Base-by-base conservation (phyloP, 1,140 invertebrate genomes). In the Papilio machaon region DNA sequence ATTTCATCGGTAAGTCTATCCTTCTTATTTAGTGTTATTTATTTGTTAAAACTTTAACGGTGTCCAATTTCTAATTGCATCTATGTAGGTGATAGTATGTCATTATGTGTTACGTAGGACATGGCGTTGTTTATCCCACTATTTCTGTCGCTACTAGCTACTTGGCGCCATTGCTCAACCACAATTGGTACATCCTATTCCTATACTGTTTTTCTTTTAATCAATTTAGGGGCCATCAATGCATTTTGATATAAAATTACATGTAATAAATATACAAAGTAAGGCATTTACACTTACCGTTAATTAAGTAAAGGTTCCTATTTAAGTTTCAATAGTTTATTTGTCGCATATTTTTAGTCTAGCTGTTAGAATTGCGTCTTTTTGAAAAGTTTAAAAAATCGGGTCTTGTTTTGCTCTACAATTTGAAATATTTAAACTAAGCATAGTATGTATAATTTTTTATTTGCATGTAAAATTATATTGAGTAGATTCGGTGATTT, bases 61-160 rank as follows among this genome's bases (percentile, higher is more conserved):
- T 67, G 77, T 79, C 35, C 17, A 19, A 67, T 79, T 79, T 79
- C 77, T 79, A 79, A 47, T 79, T 17, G 30, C 30, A 49, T 77
- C 76, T 43, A 43, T 38, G 54, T 46, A 64, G 76, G 58, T 54
- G 49, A 52, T 79, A 19, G 38, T 54, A 23, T 79, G 60, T 79
- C 58, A 79, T 19, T 60, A 79, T 64, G 9, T 60, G 58, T 77
- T 38, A 30, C 30, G 77, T 79, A 79, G 58, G 77, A 58, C 54
- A 47, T 54, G 75, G 58, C 38, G 58, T 64, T 19, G 46, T 79
- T 79, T 67, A 79, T 67, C 58, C 11, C 38, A 79, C 77, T 79
- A 79, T 79, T 79, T 79, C n/a, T 64, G 54, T 64, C 77, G 19
- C 58, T 64, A 67, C n/a, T 46, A 67, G 19, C 38, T 64, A 67